Percentiles rank a stretch among this genome's conserved stretches.
Conservation (phyloP, 1,140 invertebrate species). For the Pogonomyrmex barbatus region DNA sequence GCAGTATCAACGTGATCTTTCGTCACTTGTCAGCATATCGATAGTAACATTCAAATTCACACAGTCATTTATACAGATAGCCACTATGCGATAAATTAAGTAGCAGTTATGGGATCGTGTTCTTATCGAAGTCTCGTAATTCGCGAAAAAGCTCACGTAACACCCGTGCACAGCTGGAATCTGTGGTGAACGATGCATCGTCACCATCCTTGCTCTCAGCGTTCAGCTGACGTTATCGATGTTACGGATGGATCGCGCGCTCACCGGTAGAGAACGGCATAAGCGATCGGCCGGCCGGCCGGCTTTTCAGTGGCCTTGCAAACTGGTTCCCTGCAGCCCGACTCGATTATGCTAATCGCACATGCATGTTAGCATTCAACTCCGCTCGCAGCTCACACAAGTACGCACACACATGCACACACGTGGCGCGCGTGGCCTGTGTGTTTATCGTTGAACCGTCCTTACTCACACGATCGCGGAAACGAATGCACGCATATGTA, state of each 20-base stretch:
- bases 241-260: slow-evolving; percentile 82
- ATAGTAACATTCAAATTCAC: neutral
- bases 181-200: neutral
- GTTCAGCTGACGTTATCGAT: slow-evolving; percentile 79
- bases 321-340: slow-evolving; percentile 84
- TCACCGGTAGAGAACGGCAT: slow-evolving; percentile 73
- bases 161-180: slow-evolving; percentile 17
- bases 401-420: neutral
- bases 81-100: slow-evolving; percentile 24
- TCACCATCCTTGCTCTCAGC: slow-evolving; percentile 49
- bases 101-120: slow-evolving; percentile 17
- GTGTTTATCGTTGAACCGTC: slow-evolving; percentile 76
- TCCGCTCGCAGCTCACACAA: slow-evolving; percentile 58
- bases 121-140: slow-evolving; percentile 51
- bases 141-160: slow-evolving; percentile 55
- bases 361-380: slow-evolving; percentile 83
- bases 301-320: slow-evolving; percentile 85
- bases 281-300: slow-evolving; percentile 80
- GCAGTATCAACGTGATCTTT: neutral
- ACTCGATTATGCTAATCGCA: slow-evolving; percentile 86
- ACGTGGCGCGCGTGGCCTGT: slow-evolving; percentile 66
- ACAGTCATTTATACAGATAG: neutral
- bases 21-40: neutral
- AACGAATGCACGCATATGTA: neutral
- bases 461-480: neutral